Conservation (phyloP, 1,140 invertebrate species). For the Apis cerana region DNA sequence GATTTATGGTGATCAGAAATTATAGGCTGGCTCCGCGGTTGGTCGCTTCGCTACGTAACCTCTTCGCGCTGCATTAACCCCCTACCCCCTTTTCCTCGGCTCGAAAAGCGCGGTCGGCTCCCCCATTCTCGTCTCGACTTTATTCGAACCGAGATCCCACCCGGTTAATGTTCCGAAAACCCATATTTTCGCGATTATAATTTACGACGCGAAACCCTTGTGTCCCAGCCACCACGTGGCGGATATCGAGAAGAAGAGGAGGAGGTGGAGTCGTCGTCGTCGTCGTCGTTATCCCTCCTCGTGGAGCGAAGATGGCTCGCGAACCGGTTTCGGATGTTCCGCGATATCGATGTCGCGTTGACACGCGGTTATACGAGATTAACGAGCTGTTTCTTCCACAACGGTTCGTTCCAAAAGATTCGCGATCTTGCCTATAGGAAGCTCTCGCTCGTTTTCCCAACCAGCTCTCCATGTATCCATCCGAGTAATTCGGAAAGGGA, state of each 20-base stretch:
- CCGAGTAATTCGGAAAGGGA: no score
- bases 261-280: neutral
- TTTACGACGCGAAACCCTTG: slow-evolving; percentile 56
- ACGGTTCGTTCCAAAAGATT: no score
- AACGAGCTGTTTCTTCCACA: neutral
- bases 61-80: slow-evolving; percentile 64
- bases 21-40: slow-evolving; percentile 68
- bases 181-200: slow-evolving; percentile 75
- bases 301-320: neutral
- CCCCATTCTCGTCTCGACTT: slow-evolving; percentile 52
- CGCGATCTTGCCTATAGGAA: no score
- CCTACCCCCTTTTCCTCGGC: slow-evolving; percentile 18
- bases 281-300: neutral
- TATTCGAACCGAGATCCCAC: slow-evolving; percentile 64
- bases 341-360: neutral
- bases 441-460: no score
- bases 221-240: neutral
- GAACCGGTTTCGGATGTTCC: neutral
- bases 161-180: slow-evolving; percentile 74
- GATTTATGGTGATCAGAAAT: slow-evolving; percentile 75
- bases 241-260: neutral
- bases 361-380: neutral
- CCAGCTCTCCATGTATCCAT: no score
- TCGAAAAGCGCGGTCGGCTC: neutral
- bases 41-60: slow-evolving; percentile 58